Evolutionary conservation across 2,113 vertebrate genomes (phyloP), one percentile per base, ranked within the genome.

Genomic region (Pangasianodon gigas): DNA sequence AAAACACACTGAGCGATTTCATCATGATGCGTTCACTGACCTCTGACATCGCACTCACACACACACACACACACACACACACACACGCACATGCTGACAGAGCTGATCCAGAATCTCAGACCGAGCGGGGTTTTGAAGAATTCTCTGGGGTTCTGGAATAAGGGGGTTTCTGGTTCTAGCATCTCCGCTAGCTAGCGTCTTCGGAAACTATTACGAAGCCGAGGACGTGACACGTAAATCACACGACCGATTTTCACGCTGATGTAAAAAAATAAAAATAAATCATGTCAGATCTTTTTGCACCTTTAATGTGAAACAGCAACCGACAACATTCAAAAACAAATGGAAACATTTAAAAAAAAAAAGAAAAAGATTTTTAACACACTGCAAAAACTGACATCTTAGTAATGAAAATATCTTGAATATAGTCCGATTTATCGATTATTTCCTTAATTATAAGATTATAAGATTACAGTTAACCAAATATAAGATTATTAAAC

Each of bases 1-100:
- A 90, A 87, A 91, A 87, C 60, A 74, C 51, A 54, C 52, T 82
- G 19, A 81, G 71, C n/a, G 32, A 67, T 81, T 60, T 87, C 51
- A 56, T 41, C 71, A 26, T 77, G 69, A 77, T 87, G 32, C 54
- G 3, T 58, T 60, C 16, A 21, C 16, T 77, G 69, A 77, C 62
- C 60, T 77, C 86, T 58, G 86, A 89, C 69, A 84, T 48, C 18
- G 41, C 77, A n/a, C 56, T 18, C 86, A 32, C 62, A 52, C 60
- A 51, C 60, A 29, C 60, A 51, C 60, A 48, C 58, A 29, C 52
- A 16, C 16, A 60, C 32, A 62, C 19, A 60, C 69, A 41, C 46
- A 54, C 24, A 19, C 58, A 37, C 41, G 46, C 74, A 21, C 74
- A 75, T 32, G 21, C 77, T 79, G 41, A 85, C n/a, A 56, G 21